Evolutionary conservation across 2,797 vertebrate species (phyloP).

Genomic region (Poecilia velifera): DNA sequence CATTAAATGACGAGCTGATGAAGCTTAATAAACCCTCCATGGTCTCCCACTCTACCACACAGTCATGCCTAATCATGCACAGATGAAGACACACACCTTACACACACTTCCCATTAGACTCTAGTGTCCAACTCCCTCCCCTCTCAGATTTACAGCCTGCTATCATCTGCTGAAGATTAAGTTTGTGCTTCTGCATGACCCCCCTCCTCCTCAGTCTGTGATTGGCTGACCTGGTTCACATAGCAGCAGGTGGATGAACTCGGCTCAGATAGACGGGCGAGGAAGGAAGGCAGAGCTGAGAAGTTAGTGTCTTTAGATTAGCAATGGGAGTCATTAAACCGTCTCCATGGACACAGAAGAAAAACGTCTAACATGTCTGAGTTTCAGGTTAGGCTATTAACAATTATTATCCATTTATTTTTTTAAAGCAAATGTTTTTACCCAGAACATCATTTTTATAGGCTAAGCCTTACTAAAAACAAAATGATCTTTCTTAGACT

Average conservation of each 20-base stretch:
- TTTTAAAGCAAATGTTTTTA: not conserved
- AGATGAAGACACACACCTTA: conserved; percentile 31
- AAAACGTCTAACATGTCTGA: no score
- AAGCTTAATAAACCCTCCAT: conserved; percentile 3
- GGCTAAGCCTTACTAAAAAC: not conserved
- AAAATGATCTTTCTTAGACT: not conserved
- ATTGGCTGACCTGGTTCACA: not conserved
- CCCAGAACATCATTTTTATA: not conserved
- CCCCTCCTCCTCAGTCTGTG: conserved; percentile 7
- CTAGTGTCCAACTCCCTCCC: conserved; percentile 13
- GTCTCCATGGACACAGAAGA: not conserved
- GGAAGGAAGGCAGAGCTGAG: not conserved
- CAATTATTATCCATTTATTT: not conserved
- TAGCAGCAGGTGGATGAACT: conserved; percentile 27
- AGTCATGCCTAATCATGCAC: conserved; percentile 28
- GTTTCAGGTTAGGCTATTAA: not conserved
- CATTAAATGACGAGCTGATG: conserved; percentile 3
- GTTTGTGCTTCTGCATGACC: conserved; percentile 66
- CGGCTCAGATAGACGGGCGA: not conserved
- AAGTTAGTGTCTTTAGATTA: not conserved
- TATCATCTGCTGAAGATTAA: conserved; percentile 53
- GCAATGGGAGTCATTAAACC: not conserved
- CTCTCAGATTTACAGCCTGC: conserved; percentile 46
- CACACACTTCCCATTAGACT: conserved; percentile 10
- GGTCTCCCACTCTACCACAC: conserved; percentile 5